A percentile compares a stretch with the other conserved stretches of the same genome.
These are phyloP conservation scores for Drosophila persimilis DNA, from an alignment of 1,140 invertebrate species.

Conservation along the genomic window DNA sequence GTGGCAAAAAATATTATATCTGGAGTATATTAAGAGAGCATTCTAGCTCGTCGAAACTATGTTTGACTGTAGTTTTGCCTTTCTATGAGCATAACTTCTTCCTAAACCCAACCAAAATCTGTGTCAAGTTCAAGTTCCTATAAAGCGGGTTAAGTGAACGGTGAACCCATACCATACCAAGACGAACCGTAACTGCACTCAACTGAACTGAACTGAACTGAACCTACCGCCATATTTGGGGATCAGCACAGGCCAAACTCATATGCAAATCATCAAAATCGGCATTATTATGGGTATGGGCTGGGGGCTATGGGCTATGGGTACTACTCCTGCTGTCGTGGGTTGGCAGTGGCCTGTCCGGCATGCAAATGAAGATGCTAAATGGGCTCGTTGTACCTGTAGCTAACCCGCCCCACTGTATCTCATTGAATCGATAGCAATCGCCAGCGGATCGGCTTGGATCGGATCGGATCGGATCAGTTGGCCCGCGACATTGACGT, in stretches of 20 bases:
- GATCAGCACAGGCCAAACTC: constrained; percentile 36
- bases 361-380: constrained; percentile 72
- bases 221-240: constrained; percentile 37
- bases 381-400: constrained; percentile 26
- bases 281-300: constrained; percentile 27
- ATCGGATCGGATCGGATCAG: too few relatives aligned
- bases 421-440: constrained; percentile 29
- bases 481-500: constrained; percentile 60
- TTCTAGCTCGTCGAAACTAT: too few relatives aligned
- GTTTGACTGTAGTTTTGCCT: too few relatives aligned
- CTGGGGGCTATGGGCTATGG: constrained; percentile 25
- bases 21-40: too few relatives aligned
- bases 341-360: constrained; percentile 22
- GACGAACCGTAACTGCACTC: constrained; percentile 18
- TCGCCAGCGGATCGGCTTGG: too few relatives aligned
- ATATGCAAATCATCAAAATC: constrained; percentile 39
- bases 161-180: background rate
- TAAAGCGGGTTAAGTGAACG: constrained; percentile 23
- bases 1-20: too few relatives aligned
- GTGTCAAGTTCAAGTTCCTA: constrained; percentile 58
- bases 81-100: too few relatives aligned
- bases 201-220: constrained; percentile 21
- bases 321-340: constrained; percentile 27
- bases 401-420: background rate
- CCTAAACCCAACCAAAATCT: constrained; percentile 1